A percentile compares a stretch with the other conserved stretches of the same genome.
Conservation (phyloP, 2,888 invertebrate genomes). For the Dione juno region DNA sequence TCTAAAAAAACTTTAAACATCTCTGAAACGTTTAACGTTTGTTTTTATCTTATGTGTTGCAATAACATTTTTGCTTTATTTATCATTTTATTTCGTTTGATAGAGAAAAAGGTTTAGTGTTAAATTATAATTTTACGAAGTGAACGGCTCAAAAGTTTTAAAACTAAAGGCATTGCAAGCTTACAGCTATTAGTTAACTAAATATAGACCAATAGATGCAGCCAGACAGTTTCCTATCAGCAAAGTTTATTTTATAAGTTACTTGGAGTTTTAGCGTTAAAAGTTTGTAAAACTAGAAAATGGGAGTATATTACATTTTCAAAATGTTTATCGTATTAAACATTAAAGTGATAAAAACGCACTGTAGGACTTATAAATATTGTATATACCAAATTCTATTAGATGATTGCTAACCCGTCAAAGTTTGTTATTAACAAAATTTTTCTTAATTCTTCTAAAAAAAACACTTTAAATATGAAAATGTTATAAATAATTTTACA, state of each 20-base stretch:
- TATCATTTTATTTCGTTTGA: background rate
- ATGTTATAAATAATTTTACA: no score
- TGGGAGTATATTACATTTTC: background rate
- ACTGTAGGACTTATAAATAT: no score
- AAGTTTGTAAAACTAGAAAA: conserved; percentile 5
- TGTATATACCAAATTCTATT: no score
- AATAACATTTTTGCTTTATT: background rate
- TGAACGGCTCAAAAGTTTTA: conserved; percentile 9
- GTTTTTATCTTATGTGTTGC: no score
- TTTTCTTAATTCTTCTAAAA: no score
- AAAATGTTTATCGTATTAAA: background rate
- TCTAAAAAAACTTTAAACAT: no score
- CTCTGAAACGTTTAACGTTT: no score
- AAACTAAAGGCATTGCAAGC: conserved; percentile 37
- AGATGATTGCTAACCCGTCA: no score
- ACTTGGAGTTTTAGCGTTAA: conserved; percentile 17
- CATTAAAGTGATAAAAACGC: background rate
- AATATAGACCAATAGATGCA: conserved; percentile 36
- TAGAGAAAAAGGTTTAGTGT: background rate
- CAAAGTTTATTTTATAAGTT: conserved; percentile 25
- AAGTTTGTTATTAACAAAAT: no score
- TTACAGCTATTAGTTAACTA: conserved; percentile 46
- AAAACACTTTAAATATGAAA: no score
- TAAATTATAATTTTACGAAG: background rate
- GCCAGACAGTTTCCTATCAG: conserved; percentile 31